Evolutionary conservation across 2,888 invertebrate species (phyloP), one percentile per base, ranked within the genome.

Genomic region (Atherix ibis): DNA sequence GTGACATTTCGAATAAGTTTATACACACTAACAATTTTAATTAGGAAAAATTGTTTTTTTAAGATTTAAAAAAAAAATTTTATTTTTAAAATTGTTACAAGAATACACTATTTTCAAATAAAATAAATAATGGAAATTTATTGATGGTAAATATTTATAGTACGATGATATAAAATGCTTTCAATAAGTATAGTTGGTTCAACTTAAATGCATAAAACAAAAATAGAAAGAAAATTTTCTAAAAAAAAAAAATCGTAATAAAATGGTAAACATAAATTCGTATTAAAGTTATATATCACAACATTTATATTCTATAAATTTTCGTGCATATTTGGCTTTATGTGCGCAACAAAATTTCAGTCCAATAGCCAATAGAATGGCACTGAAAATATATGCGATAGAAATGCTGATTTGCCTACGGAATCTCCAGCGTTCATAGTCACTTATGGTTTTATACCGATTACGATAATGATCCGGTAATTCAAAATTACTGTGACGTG

Each of bases 401-500:
- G 52, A 45, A 2, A 57, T 42, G 3, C 53, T 50, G 3, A 53
- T 46, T 4, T 55, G 50, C 26, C 49, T 48, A 4, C 51, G 49
- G 16, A 24, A 29, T 28, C 38, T 37, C 61, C 61, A 60, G 18
- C 51, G 47, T 24, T 54, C 46, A 37, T 57, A 60, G 31, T 60
- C 60, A 4, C 38, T 42, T 47, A 52, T 51, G 31, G 51, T 50
- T 1, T 44, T 43, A 50, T 79, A 82, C 18, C 76, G 66, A 55
- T 83, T 83, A 16, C 77, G 66, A 46, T 71, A 76, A 41, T 76
- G 71, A 18, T 68, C 56, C 1, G 76, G 70, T 37, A 83, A 56
- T 49, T 84, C 84, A 52, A 79, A 83, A 42, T 67, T 67, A 38
- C 81, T 81, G 25, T 68, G 70, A 9, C 66, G 54, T 1, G 83